Conservation (phyloP, 2,797 vertebrate genomes). For the Micromesistius poutassou region DNA sequence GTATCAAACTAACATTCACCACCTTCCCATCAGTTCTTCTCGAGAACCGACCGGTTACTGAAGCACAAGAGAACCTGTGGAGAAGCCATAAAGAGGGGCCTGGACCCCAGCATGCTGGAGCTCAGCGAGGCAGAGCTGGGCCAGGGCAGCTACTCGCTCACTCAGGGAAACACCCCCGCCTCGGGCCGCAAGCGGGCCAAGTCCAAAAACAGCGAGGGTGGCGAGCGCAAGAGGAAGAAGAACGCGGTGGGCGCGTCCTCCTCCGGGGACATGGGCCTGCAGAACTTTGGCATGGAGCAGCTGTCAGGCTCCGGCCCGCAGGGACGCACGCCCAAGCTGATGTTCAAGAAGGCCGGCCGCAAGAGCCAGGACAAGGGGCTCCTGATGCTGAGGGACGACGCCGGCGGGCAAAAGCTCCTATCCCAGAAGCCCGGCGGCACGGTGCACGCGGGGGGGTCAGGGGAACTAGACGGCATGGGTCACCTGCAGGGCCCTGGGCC, state of each 20-base stretch:
- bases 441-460: slow-evolving; percentile 75
- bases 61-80: slow-evolving; percentile 99
- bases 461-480: slow-evolving; percentile 79
- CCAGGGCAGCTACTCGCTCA: slow-evolving; percentile 84
- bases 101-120: slow-evolving; percentile 87
- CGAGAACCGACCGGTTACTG: slow-evolving; percentile 96
- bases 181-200: slow-evolving; percentile 90
- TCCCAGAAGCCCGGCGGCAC: slow-evolving; percentile 82
- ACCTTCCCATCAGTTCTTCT: slow-evolving; percentile 84
- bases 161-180: slow-evolving; percentile 92
- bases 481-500: slow-evolving; percentile 82
- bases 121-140: slow-evolving; percentile 82
- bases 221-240: slow-evolving; percentile 89
- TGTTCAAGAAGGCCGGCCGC: slow-evolving; percentile 89
- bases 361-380: slow-evolving; percentile 87
- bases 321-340: slow-evolving; percentile 86
- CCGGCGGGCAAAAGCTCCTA: slow-evolving; percentile 82
- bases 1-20: not conserved
- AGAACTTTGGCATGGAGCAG: slow-evolving; percentile 87
- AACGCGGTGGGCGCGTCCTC: slow-evolving; percentile 52
- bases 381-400: slow-evolving; percentile 78
- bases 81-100: slow-evolving; percentile 95
- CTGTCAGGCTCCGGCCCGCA: slow-evolving; percentile 75
- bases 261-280: slow-evolving; percentile 77
- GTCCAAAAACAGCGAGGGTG: slow-evolving; percentile 85